A percentile compares a stretch with the other conserved stretches of the same genome.
These are phyloP conservation scores for Melanerpes aurifrons DNA, from an alignment of 2,113 vertebrate species.

Conservation along the genomic window DNA sequence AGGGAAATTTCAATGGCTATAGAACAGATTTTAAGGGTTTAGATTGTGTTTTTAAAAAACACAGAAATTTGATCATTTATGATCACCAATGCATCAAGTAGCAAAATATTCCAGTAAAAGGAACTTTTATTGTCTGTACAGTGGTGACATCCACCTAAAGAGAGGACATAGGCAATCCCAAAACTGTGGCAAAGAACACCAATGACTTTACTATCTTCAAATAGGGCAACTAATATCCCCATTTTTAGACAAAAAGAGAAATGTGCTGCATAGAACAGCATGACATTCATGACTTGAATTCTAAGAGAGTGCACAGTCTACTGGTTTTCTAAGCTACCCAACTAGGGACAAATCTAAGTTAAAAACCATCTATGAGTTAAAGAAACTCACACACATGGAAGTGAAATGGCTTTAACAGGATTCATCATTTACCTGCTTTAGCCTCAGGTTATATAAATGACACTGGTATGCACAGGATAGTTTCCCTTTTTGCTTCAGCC, in stretches of 20 bases:
- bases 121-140: not conserved
- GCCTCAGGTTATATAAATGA: conserved; percentile 22
- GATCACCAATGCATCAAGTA: not conserved
- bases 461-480: not conserved
- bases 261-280: not conserved
- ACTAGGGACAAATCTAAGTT: not conserved
- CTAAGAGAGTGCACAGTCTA: not conserved
- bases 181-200: not conserved
- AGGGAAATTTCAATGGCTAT: not conserved
- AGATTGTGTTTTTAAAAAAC: not conserved
- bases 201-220: not conserved
- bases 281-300: not conserved
- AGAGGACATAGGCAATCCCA: not conserved
- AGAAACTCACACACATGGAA: not conserved
- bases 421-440: not conserved
- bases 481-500: not conserved
- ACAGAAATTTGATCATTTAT: not conserved
- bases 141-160: not conserved
- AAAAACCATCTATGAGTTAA: not conserved
- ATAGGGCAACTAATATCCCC: not conserved
- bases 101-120: not conserved
- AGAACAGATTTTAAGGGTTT: not conserved
- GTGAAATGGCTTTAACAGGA: not conserved
- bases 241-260: not conserved
- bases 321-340: not conserved